phyloP scores from a whole-genome alignment of 2,797 vertebrate genomes.

The Columba guinea region DNA sequence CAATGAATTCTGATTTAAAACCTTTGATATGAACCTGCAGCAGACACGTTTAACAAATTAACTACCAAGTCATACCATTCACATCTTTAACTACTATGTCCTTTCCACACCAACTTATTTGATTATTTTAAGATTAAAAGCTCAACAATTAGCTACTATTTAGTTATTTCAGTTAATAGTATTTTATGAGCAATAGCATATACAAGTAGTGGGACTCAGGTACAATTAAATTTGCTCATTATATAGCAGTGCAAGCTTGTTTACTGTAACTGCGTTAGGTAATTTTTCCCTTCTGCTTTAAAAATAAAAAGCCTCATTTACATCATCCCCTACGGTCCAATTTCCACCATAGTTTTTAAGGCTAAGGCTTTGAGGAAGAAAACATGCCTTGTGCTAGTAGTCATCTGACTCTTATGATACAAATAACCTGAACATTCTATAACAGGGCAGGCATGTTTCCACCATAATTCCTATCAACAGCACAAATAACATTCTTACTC shows the following conservation, averaged over 20 bases:
- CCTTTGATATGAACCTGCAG: not conserved
- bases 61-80: not conserved
- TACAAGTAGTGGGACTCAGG: not conserved
- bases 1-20: not conserved
- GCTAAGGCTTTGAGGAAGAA: slow-evolving; percentile 19
- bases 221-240: slow-evolving; percentile 6
- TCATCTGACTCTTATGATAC: not conserved
- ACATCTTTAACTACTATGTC: not conserved
- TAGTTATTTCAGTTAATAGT: not conserved
- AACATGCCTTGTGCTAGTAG: not conserved
- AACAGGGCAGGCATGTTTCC: not conserved
- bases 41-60: not conserved
- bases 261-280: not conserved
- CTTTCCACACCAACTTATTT: not conserved
- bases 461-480: not conserved
- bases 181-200: not conserved
- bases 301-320: slow-evolving; percentile 36
- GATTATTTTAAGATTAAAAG: not conserved
- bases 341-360: slow-evolving; percentile 5
- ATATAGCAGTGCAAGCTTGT: not conserved
- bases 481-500: not conserved
- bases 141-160: not conserved
- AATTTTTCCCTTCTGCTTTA: slow-evolving; percentile 2
- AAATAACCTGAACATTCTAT: not conserved
- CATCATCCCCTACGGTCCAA: not conserved